Evolutionary conservation across 2,797 vertebrate species (phyloP).

Genomic region (Sebastes reedi): DNA sequence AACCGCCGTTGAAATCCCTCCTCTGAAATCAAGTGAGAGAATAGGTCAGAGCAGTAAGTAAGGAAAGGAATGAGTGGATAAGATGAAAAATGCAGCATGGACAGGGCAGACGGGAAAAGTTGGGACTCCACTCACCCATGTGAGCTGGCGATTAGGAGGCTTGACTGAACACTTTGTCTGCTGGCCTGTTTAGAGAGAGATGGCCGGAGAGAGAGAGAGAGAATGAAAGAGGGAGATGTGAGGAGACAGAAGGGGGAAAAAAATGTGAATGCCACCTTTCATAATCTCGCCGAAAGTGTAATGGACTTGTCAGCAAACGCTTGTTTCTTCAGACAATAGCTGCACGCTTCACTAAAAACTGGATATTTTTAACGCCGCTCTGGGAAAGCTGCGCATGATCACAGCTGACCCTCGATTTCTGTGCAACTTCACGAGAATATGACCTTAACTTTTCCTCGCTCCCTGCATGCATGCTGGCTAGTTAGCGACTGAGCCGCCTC

Average conservation of each 20-base stretch:
- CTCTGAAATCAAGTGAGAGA: conserved; percentile 36
- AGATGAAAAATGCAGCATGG: conserved; percentile 70
- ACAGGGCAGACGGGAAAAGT: conserved; percentile 76
- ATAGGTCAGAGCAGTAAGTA: conserved; percentile 24
- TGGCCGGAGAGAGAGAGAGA: conserved; percentile 53
- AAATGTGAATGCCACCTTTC: conserved; percentile 79
- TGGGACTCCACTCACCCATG: conserved; percentile 81
- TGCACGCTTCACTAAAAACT: conserved; percentile 51
- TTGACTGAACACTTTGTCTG: conserved; percentile 84
- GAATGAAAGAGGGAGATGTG: conserved; percentile 74
- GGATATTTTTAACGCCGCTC: conserved; percentile 43
- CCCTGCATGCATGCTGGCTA: conserved; percentile 41
- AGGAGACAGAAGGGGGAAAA: conserved; percentile 68
- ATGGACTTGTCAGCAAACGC: conserved; percentile 71
- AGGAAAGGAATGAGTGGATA: conserved; percentile 49
- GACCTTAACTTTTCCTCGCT: conserved; percentile 63
- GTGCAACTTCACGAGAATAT: conserved; percentile 53
- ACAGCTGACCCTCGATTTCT: conserved; percentile 13
- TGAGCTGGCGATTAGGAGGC: conserved; percentile 79
- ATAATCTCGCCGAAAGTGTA: conserved; percentile 69
- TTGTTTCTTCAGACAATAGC: conserved; percentile 66
- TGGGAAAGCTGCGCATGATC: conserved; percentile 9
- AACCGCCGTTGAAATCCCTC: background rate
- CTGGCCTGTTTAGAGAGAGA: conserved; percentile 79
- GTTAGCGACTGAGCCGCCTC: conserved; percentile 58